Conservation (phyloP, 2,888 invertebrate genomes). For the Rutpela maculata region DNA sequence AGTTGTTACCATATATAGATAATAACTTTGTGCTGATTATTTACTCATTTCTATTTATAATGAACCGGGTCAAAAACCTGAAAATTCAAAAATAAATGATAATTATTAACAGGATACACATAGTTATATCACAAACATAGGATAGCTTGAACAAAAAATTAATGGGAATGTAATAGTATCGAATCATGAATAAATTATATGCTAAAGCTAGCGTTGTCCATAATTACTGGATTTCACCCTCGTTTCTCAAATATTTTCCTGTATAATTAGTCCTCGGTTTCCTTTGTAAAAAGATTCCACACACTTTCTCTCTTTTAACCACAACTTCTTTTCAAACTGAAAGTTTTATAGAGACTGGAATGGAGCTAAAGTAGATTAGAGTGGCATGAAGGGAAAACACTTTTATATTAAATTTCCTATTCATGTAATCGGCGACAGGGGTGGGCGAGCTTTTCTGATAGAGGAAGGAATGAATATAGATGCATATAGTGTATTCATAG, state of each 20-base stretch:
- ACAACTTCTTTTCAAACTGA: not conserved
- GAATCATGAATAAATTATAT: not conserved
- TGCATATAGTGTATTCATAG: too few relatives aligned
- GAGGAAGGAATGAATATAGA: too few relatives aligned
- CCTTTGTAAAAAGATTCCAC: not conserved
- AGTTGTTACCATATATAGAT: conserved; percentile 1
- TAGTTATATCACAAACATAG: not conserved
- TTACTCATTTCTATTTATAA: not conserved
- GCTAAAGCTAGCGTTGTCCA: not conserved
- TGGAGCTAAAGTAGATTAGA: not conserved
- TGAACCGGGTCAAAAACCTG: not conserved
- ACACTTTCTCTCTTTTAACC: not conserved
- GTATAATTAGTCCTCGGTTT: not conserved
- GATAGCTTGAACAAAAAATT: not conserved
- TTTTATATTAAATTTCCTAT: not conserved
- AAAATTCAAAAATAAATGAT: not conserved
- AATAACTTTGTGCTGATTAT: not conserved
- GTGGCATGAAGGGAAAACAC: not conserved
- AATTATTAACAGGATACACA: not conserved
- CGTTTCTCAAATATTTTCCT: not conserved
- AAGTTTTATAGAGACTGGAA: not conserved
- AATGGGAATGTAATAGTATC: not conserved
- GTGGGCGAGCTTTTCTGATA: not conserved
- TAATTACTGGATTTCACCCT: not conserved
- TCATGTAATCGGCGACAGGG: not conserved